Base-by-base conservation (phyloP, 2,797 vertebrate species). In the Peromyscus melanophrys region DNA sequence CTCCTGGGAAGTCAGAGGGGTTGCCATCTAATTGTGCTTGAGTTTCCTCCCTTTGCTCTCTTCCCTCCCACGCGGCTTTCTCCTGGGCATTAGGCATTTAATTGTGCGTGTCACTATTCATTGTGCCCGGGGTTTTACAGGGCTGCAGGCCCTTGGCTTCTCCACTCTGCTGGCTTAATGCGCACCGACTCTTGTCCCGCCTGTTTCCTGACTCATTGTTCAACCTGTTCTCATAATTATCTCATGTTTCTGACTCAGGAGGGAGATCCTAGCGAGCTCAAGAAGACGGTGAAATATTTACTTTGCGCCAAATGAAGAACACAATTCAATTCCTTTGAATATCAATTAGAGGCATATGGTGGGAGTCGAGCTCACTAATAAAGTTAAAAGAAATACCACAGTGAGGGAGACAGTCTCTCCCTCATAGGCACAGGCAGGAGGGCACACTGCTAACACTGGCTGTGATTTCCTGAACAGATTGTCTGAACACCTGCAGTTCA, bases 401-500 rank as follows among this genome's bases (percentile, higher is more conserved):
- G 96, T 55, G 65, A 81, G 96, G 75, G 86, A 97, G 94, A 90
- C 81, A 6, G 73, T 88, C 63, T 25, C 92, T 96, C 76, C 94
- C 93, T 97, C 92, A 92, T 25, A 89, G 94, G 80, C 96, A 23
- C 91, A 95, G 97, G 97, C 97, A 97, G 92, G 69, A 92, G 71
- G 31, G 7, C 4, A 10, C 25, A 82, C 93, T 90, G 55, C 85
- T 95, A 96, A 75, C 77, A 31, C 25, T 73, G 49, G 77, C 65
- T 84, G 89, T 93, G 87, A 95, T 97, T 98, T 98, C 95, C 97
- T 55, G 73, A 94, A 97, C 98, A 98, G 98, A 98, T 98, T 98
- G 98, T 86, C 93, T 83, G 93, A 98, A 98, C 98, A 98, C 98
- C 98, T 99, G 98, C 90, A 90, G 98, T n/a, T 27, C 80, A 94